These are phyloP conservation scores for Spinus olivaceus DNA, from an alignment of 2,797 vertebrate genomes.

Conservation along the genomic window DNA sequence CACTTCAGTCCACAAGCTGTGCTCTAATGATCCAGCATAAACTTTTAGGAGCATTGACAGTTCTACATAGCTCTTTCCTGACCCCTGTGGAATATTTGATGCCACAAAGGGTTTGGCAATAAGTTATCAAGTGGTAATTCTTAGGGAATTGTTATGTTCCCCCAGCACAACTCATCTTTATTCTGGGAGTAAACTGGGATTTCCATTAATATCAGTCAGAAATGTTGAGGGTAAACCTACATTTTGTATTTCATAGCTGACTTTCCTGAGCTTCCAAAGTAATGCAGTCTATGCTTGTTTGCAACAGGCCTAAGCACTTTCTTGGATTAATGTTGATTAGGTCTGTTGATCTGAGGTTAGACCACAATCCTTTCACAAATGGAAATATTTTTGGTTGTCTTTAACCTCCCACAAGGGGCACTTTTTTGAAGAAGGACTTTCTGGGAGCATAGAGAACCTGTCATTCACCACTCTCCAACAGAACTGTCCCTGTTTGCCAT, in stretches of 20 bases:
- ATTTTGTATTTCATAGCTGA: neutral
- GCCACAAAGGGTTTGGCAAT: neutral
- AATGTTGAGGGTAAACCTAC: neutral
- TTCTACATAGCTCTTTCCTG: neutral
- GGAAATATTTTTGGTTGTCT: neutral
- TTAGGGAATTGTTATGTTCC: neutral
- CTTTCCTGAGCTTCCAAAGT: neutral
- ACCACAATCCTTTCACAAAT: neutral
- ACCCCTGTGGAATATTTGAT: neutral
- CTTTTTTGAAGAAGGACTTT: neutral
- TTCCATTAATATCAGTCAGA: neutral
- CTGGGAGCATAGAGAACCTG: neutral
- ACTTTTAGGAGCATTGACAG: neutral
- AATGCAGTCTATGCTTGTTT: neutral
- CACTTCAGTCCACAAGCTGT: neutral
- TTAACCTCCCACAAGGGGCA: neutral
- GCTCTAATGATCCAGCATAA: neutral
- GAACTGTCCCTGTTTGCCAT: neutral
- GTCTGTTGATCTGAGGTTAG: constrained; percentile 18
- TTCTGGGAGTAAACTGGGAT: neutral
- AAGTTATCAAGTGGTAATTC: neutral
- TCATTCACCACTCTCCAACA: neutral
- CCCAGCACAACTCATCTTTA: neutral
- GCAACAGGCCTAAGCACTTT: neutral
- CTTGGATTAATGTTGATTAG: neutral